Evolutionary conservation across 2,888 invertebrate genomes (phyloP), one percentile per base, ranked within the genome.

Genomic region (Ligdia adustata): DNA sequence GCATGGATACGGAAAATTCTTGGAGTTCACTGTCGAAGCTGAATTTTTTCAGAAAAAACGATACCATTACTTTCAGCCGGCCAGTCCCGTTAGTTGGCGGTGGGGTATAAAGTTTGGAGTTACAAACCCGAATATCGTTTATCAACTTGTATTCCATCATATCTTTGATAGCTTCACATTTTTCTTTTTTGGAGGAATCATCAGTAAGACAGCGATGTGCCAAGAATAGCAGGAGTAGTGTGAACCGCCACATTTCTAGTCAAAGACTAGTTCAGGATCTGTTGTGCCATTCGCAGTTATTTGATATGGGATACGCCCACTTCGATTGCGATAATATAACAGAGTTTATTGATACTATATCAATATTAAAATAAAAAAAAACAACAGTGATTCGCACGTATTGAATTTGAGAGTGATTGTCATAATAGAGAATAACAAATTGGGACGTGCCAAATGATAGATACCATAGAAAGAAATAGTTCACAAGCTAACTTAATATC

Each of bases 301-400:
- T 24, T 34, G 29, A 48, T 51, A 32, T 18, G 22, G 22, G 33
- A 37, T 24, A 49, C 43, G 46, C 35, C 42, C 40, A 12, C 13
- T 26, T 14, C 9, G 34, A 40, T 28, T 18, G 18, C 6, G 18
- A 6, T 6, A 6, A n/a, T 18, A 6, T 18, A 5, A 6, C 1
- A 18, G 6, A 18, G 3, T 16, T 18, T 6, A 6, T 18, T 1
- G 4, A 18, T 1, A 18, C 6, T 5, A 18, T 18, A 5, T 18
- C 6, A 18, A 18, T 18, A 1, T 18, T 1, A 18, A 6, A 5
- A 18, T 18, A 18, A 18, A 18, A 18, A 5, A 18, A 18, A 18
- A 18, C 6, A 18, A 18, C 4, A 18, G 18, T 18, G 4, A 18
- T 18, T 18, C 4, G 18, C 4, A 6, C 18, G 18, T 18, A 18